Conservation (phyloP, 2,888 invertebrate genomes). For the Perizoma flavofasciatum region DNA sequence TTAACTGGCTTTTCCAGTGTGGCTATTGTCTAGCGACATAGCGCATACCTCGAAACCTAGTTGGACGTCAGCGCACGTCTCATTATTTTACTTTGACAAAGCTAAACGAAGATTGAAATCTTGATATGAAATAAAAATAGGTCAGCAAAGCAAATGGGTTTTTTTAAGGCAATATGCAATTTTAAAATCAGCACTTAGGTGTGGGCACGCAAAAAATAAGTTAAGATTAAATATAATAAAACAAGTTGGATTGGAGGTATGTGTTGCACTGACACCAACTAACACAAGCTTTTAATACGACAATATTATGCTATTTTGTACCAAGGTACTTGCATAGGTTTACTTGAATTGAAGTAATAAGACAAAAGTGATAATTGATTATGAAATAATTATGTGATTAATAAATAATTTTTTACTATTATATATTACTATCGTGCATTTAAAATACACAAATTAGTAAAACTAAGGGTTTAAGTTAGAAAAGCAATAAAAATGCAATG, state of each 20-base stretch:
- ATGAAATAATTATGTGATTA: slow-evolving; percentile 10
- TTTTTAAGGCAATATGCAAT: slow-evolving; percentile 33
- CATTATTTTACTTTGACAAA: too few species aligned
- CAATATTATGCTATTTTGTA: too few species aligned
- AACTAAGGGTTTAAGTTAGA: slow-evolving; percentile 34
- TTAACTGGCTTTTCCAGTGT: background rate
- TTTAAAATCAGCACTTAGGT: slow-evolving; percentile 8
- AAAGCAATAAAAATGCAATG: slow-evolving; percentile 44
- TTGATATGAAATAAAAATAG: too few species aligned
- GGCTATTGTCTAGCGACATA: background rate
- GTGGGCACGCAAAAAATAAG: too few species aligned
- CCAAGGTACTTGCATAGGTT: slow-evolving; percentile 24
- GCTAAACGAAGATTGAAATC: too few species aligned
- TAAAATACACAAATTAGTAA: slow-evolving; percentile 41
- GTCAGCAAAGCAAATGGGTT: slow-evolving; percentile 6
- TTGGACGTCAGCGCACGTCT: too few species aligned
- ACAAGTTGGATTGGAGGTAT: too few species aligned
- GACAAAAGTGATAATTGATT: slow-evolving; percentile 20
- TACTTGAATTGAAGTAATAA: slow-evolving; percentile 19
- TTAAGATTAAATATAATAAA: too few species aligned
- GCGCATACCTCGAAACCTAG: slow-evolving; percentile 8
- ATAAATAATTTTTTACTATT: slow-evolving; percentile 4
- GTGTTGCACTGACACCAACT: too few species aligned
- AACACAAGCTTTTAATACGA: too few species aligned
- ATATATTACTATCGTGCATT: slow-evolving; percentile 34